Evolutionary conservation across 1,140 invertebrate species (phyloP), one percentile per base, ranked within the genome.

Genomic region (Dysdera silvatica): DNA sequence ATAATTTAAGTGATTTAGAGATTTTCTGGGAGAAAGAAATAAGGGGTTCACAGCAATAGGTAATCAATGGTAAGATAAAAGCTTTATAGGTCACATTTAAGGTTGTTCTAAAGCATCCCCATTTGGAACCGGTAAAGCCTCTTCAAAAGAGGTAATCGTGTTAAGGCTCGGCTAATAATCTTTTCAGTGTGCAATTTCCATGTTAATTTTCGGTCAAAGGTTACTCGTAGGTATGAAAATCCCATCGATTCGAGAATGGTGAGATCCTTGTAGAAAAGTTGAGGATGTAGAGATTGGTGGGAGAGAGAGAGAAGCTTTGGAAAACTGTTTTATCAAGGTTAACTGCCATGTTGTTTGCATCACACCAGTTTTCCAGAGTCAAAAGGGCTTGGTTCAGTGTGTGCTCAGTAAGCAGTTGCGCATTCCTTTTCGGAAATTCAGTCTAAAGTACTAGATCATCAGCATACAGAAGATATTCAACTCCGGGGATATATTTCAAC

Each of bases 161-260:
- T 51, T 7, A 20, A 16, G 4, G 57, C 28, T 48, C 0, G 57
- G 23, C 35, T 51, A 45, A 41, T 0, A n/a, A 60, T 20, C 10
- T 45, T 14, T 14, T 43, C 56, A 6, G 51, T 14, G 24, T 60
- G 58, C 0, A 37, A 29, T 32, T 51, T 60, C 57, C 57, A 60
- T 31, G 45, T 37, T 54, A 54, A 24, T 54, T 54, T 40, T 26
- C 16, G 37, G 18, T 28, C 54, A 43, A 56, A 43, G 7, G 31
- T 51, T 23, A 53, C 26, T n/a, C 33, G 32, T 10, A 61, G 59
- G 29, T 61, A 61, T 61, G 35, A 52, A 40, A 43, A 41, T 6
- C 41, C 16, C 20, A 40, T 5, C 10, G 35, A 51, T 14, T 18
- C 4, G 2, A 20, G 2, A 20, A 61, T 53, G 35, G 31, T 10